Percentiles rank a stretch among this genome's conserved stretches.
These are phyloP conservation scores for Archegozetes longisetosus DNA, from an alignment of 1,140 invertebrate genomes.

Conservation along the genomic window DNA sequence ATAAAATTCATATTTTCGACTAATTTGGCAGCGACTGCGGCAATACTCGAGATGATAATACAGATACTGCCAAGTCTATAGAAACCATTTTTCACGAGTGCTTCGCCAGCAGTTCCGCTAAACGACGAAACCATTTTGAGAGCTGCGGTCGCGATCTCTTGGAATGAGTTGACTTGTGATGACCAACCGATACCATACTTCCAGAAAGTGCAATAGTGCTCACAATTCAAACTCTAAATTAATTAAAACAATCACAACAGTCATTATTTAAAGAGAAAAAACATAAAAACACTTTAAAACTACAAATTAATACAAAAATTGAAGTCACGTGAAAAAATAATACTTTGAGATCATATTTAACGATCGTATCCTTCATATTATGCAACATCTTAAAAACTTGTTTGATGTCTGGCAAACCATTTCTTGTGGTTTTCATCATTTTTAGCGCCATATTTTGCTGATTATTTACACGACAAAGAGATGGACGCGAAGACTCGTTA, in stretches of 20 bases:
- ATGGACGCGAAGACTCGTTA: neutral
- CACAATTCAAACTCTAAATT: conserved; percentile 20
- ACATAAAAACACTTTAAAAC: neutral
- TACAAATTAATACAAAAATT: too few species aligned
- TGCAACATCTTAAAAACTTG: neutral
- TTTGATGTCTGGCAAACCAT: neutral
- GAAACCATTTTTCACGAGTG: neutral
- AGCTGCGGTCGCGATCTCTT: neutral
- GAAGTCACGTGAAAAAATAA: neutral
- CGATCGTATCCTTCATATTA: neutral
- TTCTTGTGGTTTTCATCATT: neutral
- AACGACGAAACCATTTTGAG: neutral
- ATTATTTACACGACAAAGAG: neutral
- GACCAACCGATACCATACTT: conserved; percentile 26
- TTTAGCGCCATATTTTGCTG: neutral
- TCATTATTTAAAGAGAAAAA: neutral
- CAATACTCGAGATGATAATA: neutral
- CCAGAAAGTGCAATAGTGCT: conserved; percentile 27
- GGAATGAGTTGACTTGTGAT: conserved; percentile 23
- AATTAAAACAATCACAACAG: neutral
- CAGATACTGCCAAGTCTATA: neutral
- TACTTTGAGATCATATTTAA: neutral
- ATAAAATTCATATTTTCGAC: neutral
- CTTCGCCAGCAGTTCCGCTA: neutral
- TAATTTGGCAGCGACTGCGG: neutral